Evolutionary conservation across 2,113 vertebrate species (phyloP), one percentile per base, ranked within the genome.

Genomic region (Etia nguti): DNA sequence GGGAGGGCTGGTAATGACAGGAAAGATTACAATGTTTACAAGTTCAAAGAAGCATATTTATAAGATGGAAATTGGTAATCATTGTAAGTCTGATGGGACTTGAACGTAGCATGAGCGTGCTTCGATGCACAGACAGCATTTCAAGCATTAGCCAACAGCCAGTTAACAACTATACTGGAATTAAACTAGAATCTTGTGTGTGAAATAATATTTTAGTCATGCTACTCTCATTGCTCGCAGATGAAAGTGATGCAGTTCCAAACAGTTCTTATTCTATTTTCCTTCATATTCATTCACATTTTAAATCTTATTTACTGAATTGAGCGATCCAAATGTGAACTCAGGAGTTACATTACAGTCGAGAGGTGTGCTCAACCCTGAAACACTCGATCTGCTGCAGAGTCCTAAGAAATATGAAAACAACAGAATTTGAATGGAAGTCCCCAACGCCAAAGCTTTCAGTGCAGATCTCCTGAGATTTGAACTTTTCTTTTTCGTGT

Each of bases 11-110:
- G 12, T 0, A 38, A 70, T 43, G 62, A 43, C 36, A 9, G 36
- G n/a, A 43, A 70, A 43, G 62, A 70, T 70, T 70, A 41, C n/a
- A 70, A 15, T 73, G 38, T 73, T 73, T 73, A 46, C 65, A 26
- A 73, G n/a, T 46, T 73, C 36, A 43, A 73, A 73, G 65, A 26
- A 73, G 36, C 7, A 5, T 70, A 1, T 70, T 70, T 43, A 70
- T 70, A 70, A 43, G 12, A 41, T 41, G 36, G 36, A 70, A 70
- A 24, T 41, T 41, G 36, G 36, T 41, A 24, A 73, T 73, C 38
- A 24, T n/a, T 43, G 22, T 1, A 43, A 70, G 38, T 26, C 13
- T 73, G 65, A 73, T 16, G 65, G 38, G 65, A 43, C 65, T 16
- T 24, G 36, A 43, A 4, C 1, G 8, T 2, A 46, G 22, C 65